Conservation (phyloP, 2,797 vertebrate species). For the Tapirus indicus region DNA sequence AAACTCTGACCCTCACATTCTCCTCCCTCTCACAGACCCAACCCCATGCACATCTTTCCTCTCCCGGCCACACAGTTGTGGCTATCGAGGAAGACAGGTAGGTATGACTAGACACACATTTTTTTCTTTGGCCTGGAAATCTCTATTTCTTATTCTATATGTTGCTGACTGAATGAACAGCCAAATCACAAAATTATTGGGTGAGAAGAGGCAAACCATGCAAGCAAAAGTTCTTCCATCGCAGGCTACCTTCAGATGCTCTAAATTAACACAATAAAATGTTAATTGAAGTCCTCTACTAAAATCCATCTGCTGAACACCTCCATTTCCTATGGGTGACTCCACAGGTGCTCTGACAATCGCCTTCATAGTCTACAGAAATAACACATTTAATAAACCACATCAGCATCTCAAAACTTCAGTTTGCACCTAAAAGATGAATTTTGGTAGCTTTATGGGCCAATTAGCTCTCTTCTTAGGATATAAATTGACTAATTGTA, state of each 20-base stretch:
- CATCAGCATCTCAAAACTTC: background rate
- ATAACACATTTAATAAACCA: background rate
- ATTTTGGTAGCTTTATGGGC: background rate
- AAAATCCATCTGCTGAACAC: background rate
- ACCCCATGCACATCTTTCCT: background rate
- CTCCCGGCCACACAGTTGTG: background rate
- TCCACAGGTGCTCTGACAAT: background rate
- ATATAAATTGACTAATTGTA: background rate
- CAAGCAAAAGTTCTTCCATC: background rate
- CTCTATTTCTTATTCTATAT: background rate
- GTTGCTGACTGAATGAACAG: background rate
- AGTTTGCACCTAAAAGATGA: background rate
- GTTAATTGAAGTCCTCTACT: background rate
- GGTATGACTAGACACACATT: background rate
- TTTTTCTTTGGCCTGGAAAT: background rate
- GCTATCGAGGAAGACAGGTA: background rate
- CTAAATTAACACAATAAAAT: background rate
- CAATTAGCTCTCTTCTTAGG: background rate
- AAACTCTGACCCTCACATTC: background rate
- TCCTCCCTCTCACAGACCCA: background rate
- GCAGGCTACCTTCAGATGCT: background rate
- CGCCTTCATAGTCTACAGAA: background rate
- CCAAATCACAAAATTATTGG: background rate
- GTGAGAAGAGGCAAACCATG: background rate
- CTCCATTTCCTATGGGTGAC: background rate